phyloP scores from a whole-genome alignment of 2,888 invertebrate genomes.

The Pandemis cinnamomeana region DNA sequence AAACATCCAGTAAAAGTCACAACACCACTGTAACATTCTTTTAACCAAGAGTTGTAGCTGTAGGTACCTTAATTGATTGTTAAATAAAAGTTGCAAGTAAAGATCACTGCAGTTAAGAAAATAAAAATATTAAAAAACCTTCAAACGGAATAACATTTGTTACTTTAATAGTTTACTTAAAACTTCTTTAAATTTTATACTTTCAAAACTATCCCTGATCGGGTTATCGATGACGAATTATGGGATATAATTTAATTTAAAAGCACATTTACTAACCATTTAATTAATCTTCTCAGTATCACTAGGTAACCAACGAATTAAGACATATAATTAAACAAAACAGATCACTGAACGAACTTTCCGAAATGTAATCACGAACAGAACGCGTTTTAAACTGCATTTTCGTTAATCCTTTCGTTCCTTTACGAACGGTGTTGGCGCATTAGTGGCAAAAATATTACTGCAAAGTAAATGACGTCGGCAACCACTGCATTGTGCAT shows the following conservation, averaged over 20 bases:
- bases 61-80: no score
- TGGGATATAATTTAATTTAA: not conserved
- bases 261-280: slow-evolving; percentile 55
- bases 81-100: no score
- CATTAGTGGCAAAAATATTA: slow-evolving; percentile 82
- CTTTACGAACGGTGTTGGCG: slow-evolving; percentile 76
- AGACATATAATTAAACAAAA: slow-evolving; percentile 47
- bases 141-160: no score
- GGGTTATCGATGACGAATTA: no score
- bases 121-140: no score
- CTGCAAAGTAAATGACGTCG: slow-evolving; percentile 83
- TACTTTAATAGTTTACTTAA: no score
- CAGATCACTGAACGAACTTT: slow-evolving; percentile 53
- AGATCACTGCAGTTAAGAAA: no score
- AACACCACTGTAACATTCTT: no score
- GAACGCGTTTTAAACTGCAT: slow-evolving; percentile 72
- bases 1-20: no score
- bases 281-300: slow-evolving; percentile 45
- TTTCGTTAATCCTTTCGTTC: slow-evolving; percentile 71
- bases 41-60: no score
- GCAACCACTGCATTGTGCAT: slow-evolving; percentile 80
- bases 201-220: not conserved
- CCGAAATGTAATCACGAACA: slow-evolving; percentile 61
- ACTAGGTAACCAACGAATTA: slow-evolving; percentile 53
- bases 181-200: not conserved